Evolutionary conservation across 2,797 vertebrate genomes (phyloP), one percentile per base, ranked within the genome.

Genomic region (Lophius americanus): DNA sequence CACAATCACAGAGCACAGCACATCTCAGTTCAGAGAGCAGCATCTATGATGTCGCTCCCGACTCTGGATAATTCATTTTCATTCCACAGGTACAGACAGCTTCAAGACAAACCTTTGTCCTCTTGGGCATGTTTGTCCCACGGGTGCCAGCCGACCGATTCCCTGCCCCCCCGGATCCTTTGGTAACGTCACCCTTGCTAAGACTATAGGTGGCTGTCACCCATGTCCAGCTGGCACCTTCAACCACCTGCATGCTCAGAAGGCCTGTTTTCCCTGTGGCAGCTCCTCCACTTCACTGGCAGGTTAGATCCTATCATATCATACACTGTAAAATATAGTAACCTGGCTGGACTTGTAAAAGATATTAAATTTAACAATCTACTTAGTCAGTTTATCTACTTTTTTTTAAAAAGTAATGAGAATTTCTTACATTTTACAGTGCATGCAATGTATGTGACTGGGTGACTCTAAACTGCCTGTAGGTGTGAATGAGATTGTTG

Each of bases 181-280:
- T n/a, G 85, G 96, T 39, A 95, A 92, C 76, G 80, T 66, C 69
- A 88, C 13, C 51, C 77, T 60, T 2, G 92, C 93, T 6, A 80
- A 85, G 60, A 75, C 47, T 1, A 3, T 51, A 0, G 78, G 60
- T 9, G 93, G 94, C n/a, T 98, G 96, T 82, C 88, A 88, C 50
- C 83, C 88, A 10, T 99, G 97, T 81, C 95, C 96, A 4, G 70
- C 80, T 7, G 94, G 87, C 51, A 95, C 96, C 78, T 99, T 96
- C 86, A 96, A 93, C 55, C 92, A 96, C 74, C 83, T 95, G 44
- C 83, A 88, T 5, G 96, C 88, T 36, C 96, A 97, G 84, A 86
- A 83, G 39, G 94, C 95, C 32, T 99, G 98, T 64, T 96, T 96
- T 55, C 93, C 95, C 47, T 99, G 97, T 0, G 95, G 96, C 49